Conservation (phyloP, 92 coral and sea anemone genomes). For the Plumapathes pennacea region DNA sequence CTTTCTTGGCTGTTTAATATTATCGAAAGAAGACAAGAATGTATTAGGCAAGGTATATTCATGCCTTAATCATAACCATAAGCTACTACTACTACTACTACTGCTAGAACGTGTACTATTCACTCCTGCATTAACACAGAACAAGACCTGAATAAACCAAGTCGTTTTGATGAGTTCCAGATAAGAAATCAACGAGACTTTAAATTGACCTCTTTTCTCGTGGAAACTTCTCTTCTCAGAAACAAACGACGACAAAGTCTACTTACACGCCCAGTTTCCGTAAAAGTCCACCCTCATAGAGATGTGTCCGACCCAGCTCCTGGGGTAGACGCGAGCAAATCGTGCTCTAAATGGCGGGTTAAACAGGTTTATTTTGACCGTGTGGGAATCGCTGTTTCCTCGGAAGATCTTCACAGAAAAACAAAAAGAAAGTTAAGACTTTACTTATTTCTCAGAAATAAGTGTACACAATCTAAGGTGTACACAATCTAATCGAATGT, state of each 20-base stretch:
- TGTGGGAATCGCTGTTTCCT: slow-evolving; percentile 72
- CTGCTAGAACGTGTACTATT: too few species aligned
- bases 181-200: neutral
- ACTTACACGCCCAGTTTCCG: slow-evolving; percentile 68
- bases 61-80: too few species aligned
- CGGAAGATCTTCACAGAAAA: slow-evolving; percentile 60
- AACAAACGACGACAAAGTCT: neutral
- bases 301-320: slow-evolving; percentile 69
- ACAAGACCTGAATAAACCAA: neutral
- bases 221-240: neutral
- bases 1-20: slow-evolving; percentile 30
- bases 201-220: neutral
- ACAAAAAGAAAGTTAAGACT: neutral
- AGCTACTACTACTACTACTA: too few species aligned
- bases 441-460: neutral
- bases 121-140: neutral
- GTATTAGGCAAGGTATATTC: too few species aligned
- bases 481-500: too few species aligned
- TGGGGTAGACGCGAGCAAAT: slow-evolving; percentile 68
- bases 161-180: neutral
- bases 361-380: slow-evolving; percentile 67
- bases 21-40: neutral
- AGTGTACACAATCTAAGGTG: too few species aligned
- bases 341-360: slow-evolving; percentile 76
- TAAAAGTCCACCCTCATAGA: slow-evolving; percentile 79